Conservation (phyloP, 1,140 invertebrate species). For the Drosophila leontia region DNA sequence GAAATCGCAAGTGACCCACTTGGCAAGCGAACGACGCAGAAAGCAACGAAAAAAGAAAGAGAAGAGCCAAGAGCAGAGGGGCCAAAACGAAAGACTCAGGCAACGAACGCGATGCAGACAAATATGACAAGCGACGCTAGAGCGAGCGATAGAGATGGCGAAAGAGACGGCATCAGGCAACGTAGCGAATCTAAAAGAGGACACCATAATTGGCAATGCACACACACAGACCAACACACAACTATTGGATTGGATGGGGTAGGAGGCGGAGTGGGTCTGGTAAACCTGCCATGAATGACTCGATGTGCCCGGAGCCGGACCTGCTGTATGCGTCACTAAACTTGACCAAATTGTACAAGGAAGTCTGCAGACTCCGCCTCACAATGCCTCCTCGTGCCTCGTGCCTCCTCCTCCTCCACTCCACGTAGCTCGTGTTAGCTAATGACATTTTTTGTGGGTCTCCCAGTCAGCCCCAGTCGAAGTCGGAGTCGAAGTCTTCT, state of each 20-base stretch:
- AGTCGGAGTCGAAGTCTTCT: slow-evolving; percentile 3
- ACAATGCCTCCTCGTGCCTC: background rate
- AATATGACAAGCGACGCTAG: slow-evolving; percentile 73
- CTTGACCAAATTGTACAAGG: slow-evolving; percentile 81
- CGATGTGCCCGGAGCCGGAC: slow-evolving; percentile 66
- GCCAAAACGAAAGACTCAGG: slow-evolving; percentile 72
- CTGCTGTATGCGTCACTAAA: slow-evolving; percentile 78
- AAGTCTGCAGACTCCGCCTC: slow-evolving; percentile 55
- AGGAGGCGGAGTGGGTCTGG: slow-evolving; percentile 10
- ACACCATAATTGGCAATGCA: slow-evolving; percentile 80
- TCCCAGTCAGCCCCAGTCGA: slow-evolving; percentile 5
- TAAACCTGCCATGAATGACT: slow-evolving; percentile 64
- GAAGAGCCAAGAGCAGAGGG: slow-evolving; percentile 19
- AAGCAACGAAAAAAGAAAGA: slow-evolving; percentile 12
- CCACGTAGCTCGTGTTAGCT: slow-evolving; percentile 35
- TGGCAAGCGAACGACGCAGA: slow-evolving; percentile 69
- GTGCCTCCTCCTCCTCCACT: background rate
- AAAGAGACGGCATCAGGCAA: slow-evolving; percentile 36
- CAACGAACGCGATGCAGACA: slow-evolving; percentile 78
- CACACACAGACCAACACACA: slow-evolving; percentile 43
- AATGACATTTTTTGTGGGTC: slow-evolving; percentile 49
- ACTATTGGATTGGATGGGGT: background rate
- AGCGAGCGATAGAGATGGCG: slow-evolving; percentile 48
- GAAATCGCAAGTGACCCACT: slow-evolving; percentile 83
- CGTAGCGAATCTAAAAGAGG: slow-evolving; percentile 77